A percentile compares a stretch with the other conserved stretches of the same genome.
These are phyloP conservation scores for Ladona fulva DNA, from an alignment of 1,140 invertebrate genomes.

Conservation along the genomic window DNA sequence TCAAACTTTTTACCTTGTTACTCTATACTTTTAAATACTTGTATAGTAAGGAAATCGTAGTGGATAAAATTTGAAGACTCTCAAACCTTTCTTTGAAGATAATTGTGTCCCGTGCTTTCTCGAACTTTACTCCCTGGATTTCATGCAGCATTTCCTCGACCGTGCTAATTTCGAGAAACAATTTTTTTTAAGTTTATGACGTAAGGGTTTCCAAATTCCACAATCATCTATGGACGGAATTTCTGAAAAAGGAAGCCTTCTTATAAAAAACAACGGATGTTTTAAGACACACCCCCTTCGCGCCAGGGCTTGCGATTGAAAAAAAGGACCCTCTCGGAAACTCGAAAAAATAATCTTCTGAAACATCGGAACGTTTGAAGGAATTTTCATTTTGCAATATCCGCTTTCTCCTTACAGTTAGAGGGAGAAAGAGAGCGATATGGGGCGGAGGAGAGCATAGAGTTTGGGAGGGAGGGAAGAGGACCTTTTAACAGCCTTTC, in stretches of 20 bases:
- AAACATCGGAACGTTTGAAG: slow-evolving; percentile 4
- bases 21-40: too few relatives aligned
- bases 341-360: not conserved
- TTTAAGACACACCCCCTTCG: not conserved
- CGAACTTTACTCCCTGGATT: too few relatives aligned
- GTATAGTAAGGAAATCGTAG: too few relatives aligned
- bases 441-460: not conserved
- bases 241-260: not conserved
- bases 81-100: too few relatives aligned
- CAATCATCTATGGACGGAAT: not conserved
- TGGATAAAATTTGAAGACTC: too few relatives aligned
- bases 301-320: not conserved
- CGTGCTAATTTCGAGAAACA: too few relatives aligned
- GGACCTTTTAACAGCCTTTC: slow-evolving; percentile 8
- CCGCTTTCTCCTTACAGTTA: not conserved
- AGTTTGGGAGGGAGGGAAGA: not conserved
- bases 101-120: too few relatives aligned
- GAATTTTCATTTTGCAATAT: slow-evolving; percentile 10
- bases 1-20: too few relatives aligned
- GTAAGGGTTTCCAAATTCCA: not conserved
- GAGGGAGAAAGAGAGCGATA: not conserved
- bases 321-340: not conserved
- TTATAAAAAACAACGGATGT: not conserved
- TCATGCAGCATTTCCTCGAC: too few relatives aligned
- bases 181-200: too few relatives aligned